Evolutionary conservation across 2,888 invertebrate species (phyloP).

Genomic region (Dynastes grantii): DNA sequence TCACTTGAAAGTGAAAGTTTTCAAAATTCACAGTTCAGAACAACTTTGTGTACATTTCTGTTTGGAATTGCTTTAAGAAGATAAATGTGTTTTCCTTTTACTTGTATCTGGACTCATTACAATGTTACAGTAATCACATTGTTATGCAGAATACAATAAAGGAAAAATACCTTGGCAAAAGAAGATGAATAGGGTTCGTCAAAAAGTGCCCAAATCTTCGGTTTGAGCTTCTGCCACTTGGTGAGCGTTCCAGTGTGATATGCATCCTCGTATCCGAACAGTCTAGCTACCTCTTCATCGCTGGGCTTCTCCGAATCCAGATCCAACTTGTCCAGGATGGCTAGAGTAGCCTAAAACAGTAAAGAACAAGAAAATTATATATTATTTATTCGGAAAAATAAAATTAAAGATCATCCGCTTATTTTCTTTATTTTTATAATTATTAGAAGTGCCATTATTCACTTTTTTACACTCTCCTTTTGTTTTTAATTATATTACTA

Average conservation of each 20-base stretch:
- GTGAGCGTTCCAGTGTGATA: conserved; percentile 85
- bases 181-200: conserved; percentile 97
- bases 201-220: conserved; percentile 95
- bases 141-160: background rate
- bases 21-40: too few relatives aligned
- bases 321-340: conserved; percentile 95
- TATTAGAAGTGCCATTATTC: background rate
- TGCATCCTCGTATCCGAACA: conserved; percentile 93
- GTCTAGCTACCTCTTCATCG: conserved; percentile 92
- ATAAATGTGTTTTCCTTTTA: too few relatives aligned
- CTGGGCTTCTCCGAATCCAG: conserved; percentile 93
- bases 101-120: too few relatives aligned
- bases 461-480: background rate
- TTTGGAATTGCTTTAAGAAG: too few relatives aligned
- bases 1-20: too few relatives aligned
- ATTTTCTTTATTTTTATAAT: too few relatives aligned
- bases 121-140: too few relatives aligned
- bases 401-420: too few relatives aligned
- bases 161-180: conserved; percentile 83
- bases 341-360: conserved; percentile 87
- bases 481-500: too few relatives aligned
- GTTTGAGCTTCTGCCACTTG: conserved; percentile 92
- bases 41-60: too few relatives aligned
- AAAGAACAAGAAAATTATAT: background rate
- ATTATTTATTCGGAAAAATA: background rate